These are phyloP conservation scores for Patella vulgata DNA, from an alignment of 1,140 invertebrate species.

Conservation along the genomic window DNA sequence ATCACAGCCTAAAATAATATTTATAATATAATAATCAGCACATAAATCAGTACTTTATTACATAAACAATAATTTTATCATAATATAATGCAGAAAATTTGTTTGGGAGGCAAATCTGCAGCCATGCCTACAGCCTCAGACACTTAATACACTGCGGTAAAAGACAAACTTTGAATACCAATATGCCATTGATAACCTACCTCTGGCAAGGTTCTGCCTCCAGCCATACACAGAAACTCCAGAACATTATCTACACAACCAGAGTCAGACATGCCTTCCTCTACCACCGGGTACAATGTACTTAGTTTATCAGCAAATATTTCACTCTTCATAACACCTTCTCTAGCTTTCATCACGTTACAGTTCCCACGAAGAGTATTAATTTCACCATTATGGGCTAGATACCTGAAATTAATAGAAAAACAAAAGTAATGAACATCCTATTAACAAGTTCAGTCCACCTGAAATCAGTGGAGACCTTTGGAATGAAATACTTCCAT, in stretches of 20 bases:
- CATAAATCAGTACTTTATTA: not conserved
- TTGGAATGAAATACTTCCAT: no score
- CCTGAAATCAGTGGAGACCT: no score
- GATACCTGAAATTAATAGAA: constrained; percentile 72
- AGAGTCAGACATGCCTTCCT: constrained; percentile 97
- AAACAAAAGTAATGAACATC: no score
- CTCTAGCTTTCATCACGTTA: constrained; percentile 97
- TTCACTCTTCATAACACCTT: constrained; percentile 95
- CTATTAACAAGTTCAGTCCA: not conserved
- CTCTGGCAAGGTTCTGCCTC: constrained; percentile 89
- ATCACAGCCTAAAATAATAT: constrained; percentile 81
- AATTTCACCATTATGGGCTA: constrained; percentile 99
- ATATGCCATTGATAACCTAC: constrained; percentile 64
- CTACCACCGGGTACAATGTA: constrained; percentile 95
- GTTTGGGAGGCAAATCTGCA: no score
- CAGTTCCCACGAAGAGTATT: constrained; percentile 98
- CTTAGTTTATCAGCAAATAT: constrained; percentile 84
- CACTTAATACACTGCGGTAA: no score
- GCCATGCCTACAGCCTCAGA: no score
- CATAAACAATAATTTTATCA: no score
- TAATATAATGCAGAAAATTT: no score
- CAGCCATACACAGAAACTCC: constrained; percentile 95
- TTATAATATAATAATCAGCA: not conserved
- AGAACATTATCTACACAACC: constrained; percentile 97
- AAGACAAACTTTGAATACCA: no score